A percentile compares a stretch with the other conserved stretches of the same genome.
These are phyloP conservation scores for Ooceraea biroi DNA, from an alignment of 1,140 invertebrate genomes.

Conservation along the genomic window DNA sequence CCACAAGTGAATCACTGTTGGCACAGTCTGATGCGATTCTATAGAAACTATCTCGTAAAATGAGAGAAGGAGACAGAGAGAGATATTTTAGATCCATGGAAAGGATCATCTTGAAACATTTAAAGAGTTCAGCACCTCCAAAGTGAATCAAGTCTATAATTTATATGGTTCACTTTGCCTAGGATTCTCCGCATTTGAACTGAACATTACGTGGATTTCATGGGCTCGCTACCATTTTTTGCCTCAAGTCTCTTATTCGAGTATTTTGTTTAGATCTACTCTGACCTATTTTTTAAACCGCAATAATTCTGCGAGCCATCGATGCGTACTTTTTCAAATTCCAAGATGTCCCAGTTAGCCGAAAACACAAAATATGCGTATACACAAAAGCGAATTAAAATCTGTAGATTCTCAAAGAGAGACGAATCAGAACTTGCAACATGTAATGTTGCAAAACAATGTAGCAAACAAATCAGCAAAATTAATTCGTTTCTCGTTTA, in stretches of 20 bases:
- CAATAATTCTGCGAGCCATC: background rate
- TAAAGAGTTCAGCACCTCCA: slow-evolving; percentile 8
- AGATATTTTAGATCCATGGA: background rate
- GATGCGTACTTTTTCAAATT: background rate
- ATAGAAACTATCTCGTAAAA: background rate
- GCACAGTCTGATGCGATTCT: background rate
- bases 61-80: background rate
- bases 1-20: background rate
- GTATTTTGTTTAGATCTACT: background rate
- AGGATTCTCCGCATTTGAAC: slow-evolving; percentile 19
- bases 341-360: background rate
- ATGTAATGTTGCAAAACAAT: background rate
- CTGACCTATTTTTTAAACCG: background rate
- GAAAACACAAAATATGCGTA: background rate
- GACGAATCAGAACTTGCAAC: too few relatives aligned
- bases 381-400: background rate
- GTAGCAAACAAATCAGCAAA: background rate
- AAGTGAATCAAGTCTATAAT: slow-evolving; percentile 36
- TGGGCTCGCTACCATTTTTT: background rate
- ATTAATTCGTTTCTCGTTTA: slow-evolving; percentile 22
- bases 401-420: too few relatives aligned
- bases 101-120: slow-evolving; percentile 24
- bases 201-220: slow-evolving; percentile 18
- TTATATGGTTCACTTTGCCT: slow-evolving; percentile 36
- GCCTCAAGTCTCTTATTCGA: background rate